A percentile compares a stretch with the other conserved stretches of the same genome.
Conservation (phyloP, 2,113 vertebrate genomes). For the Ctenomys sociabilis region DNA sequence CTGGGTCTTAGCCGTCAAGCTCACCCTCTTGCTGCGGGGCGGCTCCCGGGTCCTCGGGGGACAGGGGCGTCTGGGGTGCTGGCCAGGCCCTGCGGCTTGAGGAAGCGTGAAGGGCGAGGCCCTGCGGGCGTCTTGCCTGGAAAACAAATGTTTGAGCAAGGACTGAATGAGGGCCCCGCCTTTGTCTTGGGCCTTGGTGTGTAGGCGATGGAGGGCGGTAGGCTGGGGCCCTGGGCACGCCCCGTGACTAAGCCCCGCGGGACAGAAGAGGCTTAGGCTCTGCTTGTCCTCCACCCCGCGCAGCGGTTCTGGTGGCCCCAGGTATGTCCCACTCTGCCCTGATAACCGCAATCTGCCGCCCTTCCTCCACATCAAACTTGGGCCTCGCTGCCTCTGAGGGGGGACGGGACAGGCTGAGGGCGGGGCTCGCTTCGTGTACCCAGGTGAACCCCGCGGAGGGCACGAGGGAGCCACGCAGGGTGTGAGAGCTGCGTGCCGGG, state of each 20-base stretch:
- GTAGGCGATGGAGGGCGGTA: not conserved
- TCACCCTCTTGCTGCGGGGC: not conserved
- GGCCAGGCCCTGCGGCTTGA: not conserved
- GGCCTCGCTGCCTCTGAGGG: not conserved
- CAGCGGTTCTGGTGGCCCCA: not conserved
- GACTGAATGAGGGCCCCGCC: not conserved
- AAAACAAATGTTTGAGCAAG: conserved; percentile 74
- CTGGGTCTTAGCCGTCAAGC: too few species aligned
- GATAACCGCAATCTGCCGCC: not conserved
- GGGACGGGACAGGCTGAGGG: not conserved
- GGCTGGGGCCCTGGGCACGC: not conserved
- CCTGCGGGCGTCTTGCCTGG: not conserved
- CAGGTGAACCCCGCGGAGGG: not conserved
- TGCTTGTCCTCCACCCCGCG: conserved; percentile 28
- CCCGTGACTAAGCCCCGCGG: not conserved
- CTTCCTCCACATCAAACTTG: conserved; percentile 10
- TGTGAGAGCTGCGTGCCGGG: not conserved
- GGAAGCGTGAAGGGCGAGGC: not conserved
- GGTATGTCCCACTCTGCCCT: not conserved
- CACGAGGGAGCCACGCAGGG: not conserved
- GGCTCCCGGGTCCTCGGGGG: not conserved
- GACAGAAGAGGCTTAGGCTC: not conserved
- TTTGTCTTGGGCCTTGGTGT: not conserved
- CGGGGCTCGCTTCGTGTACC: not conserved
- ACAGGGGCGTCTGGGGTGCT: not conserved